A percentile compares a stretch with the other conserved stretches of the same genome.
These are phyloP conservation scores for Capromys pilorides DNA, from an alignment of 2,797 vertebrate species.

Conservation along the genomic window DNA sequence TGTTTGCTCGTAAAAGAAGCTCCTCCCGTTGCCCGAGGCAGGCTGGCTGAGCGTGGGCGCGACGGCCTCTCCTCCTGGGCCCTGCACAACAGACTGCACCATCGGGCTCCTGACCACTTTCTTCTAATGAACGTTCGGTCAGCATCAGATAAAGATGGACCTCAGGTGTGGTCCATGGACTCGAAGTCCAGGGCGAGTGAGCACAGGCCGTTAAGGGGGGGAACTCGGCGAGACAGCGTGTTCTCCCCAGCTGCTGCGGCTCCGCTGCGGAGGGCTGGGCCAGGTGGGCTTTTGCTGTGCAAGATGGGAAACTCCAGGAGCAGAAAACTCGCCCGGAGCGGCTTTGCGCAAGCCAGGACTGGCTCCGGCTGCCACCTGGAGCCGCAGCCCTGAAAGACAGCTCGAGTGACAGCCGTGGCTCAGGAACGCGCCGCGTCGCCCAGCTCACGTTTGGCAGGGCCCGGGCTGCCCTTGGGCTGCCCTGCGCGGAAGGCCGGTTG, in stretches of 20 bases:
- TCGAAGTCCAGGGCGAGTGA: neutral
- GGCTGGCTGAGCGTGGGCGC: neutral
- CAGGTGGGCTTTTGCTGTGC: neutral
- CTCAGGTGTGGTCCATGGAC: neutral
- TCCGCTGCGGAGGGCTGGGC: neutral
- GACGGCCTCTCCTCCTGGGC: neutral
- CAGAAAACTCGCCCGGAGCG: neutral
- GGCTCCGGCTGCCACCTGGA: neutral
- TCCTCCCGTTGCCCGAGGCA: neutral
- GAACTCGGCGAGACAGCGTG: neutral
- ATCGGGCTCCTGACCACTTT: neutral
- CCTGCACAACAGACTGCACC: neutral
- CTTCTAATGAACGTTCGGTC: neutral
- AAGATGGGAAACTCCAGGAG: conserved; percentile 7
- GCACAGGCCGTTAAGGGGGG: neutral
- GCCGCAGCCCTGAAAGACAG: neutral
- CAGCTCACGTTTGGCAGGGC: neutral
- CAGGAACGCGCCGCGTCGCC: neutral
- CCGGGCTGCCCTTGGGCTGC: neutral
- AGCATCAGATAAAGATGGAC: neutral
- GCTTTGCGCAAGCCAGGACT: neutral
- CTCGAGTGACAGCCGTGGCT: neutral
- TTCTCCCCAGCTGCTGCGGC: neutral
- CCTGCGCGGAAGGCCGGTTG: neutral
- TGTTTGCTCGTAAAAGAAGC: neutral